Percentiles rank a stretch among this genome's conserved stretches.
Evolutionary conservation across 2,113 vertebrate species (phyloP).

Genomic region (Bolborhynchus lineola): DNA sequence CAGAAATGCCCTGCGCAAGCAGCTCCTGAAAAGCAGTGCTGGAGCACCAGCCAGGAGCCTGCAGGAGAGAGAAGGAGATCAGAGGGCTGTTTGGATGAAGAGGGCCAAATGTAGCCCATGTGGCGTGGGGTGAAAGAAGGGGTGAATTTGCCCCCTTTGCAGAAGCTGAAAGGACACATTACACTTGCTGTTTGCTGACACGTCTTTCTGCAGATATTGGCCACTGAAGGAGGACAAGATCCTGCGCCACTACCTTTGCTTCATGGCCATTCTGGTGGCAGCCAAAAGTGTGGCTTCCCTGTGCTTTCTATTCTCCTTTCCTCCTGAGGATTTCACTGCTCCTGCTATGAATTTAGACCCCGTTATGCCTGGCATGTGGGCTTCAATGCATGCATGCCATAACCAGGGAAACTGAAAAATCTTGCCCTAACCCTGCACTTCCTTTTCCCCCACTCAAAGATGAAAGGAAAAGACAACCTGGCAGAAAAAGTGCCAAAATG

Average conservation of each 20-base stretch:
- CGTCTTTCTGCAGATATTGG: not conserved
- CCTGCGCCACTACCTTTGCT: not conserved
- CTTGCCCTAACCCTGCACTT: conserved; percentile 1
- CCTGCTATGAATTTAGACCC: not conserved
- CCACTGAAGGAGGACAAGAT: not conserved
- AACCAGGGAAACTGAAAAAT: conserved; percentile 1
- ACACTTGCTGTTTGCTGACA: not conserved
- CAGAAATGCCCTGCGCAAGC: not conserved
- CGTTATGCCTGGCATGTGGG: not conserved
- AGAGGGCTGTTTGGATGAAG: not conserved
- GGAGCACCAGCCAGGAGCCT: not conserved
- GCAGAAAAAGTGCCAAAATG: conserved; percentile 62
- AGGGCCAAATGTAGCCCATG: not conserved
- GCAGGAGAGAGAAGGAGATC: not conserved
- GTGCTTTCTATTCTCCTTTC: not conserved
- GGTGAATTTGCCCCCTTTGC: not conserved
- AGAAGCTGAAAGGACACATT: not conserved
- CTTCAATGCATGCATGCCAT: not conserved
- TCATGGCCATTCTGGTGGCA: rapidly evolving
- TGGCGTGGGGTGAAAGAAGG: not conserved
- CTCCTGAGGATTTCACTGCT: not conserved
- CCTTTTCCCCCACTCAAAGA: not conserved
- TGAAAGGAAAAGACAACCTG: conserved; percentile 25
- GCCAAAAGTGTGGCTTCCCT: not conserved
- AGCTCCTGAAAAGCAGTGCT: not conserved